Percentiles rank a stretch among this genome's conserved stretches.
Conservation (phyloP, 2,113 vertebrate genomes). For the Malurus elegans region DNA sequence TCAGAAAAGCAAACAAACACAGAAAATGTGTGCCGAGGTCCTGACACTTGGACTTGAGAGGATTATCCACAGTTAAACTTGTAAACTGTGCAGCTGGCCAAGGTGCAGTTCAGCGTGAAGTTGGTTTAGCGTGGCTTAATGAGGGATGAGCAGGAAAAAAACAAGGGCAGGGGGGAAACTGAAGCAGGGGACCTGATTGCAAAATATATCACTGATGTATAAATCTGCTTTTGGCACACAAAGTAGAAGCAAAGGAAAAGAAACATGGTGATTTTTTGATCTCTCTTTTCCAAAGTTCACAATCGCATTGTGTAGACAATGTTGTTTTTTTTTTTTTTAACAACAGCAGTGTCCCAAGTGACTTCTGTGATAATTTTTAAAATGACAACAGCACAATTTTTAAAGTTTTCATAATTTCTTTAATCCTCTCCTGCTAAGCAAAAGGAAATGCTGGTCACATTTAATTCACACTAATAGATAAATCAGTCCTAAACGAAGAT, state of each 20-base stretch:
- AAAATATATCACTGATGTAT: background rate
- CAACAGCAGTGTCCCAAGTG: background rate
- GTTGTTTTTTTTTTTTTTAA: background rate
- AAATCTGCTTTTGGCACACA: background rate
- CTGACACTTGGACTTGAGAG: background rate
- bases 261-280: background rate
- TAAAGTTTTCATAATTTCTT: background rate
- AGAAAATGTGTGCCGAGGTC: background rate
- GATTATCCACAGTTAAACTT: background rate
- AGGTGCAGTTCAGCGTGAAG: background rate
- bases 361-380: background rate
- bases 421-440: background rate
- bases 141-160: background rate
- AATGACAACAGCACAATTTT: background rate
- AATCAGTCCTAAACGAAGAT: background rate
- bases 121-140: background rate
- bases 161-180: fast-evolving
- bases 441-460: background rate
- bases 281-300: background rate
- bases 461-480: background rate
- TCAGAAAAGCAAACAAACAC: background rate
- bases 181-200: background rate
- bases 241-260: background rate
- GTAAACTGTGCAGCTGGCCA: background rate
- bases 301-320: background rate